phyloP scores from a whole-genome alignment of 2,113 vertebrate genomes.

The Bos taurus region ARS-UCD2.0 NC_037330.1:33619501-33620000 shows the following conservation, averaged over 20 bases:
- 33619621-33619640: neutral
- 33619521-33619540: neutral
- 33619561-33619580: neutral
- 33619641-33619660: neutral
- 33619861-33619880: neutral
- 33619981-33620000: neutral
- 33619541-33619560: neutral
- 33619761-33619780: neutral
- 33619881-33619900: too few species aligned
- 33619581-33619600: neutral
- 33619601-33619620: neutral
- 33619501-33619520: neutral
- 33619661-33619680: neutral
- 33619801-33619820: neutral
- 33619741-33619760: neutral
- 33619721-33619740: neutral
- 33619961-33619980: neutral
- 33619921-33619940: neutral
- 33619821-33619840: neutral
- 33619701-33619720: neutral
- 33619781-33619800: neutral
- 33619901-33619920: accelerated
- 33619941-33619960: neutral
- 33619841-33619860: neutral
- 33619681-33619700: neutral